Evolutionary conservation across 2,888 invertebrate species (phyloP).

Genomic region (Phyllotreta cruciferae): DNA sequence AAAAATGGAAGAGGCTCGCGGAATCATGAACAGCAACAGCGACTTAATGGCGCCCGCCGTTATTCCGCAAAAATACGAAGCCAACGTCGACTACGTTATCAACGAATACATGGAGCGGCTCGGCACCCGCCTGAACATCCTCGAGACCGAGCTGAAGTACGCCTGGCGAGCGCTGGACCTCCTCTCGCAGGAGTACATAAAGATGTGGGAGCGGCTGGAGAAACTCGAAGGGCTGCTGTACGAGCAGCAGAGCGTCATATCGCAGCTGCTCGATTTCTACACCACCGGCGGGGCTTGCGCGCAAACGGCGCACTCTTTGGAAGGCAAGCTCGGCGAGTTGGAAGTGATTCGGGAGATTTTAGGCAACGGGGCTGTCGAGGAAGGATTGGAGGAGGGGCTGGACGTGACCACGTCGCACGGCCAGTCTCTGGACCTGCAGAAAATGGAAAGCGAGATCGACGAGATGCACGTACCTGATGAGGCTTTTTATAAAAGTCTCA

Average conservation of each 20-base stretch:
- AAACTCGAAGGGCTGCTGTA: constrained; percentile 85
- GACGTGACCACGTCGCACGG: constrained; percentile 61
- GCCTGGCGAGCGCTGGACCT: constrained; percentile 92
- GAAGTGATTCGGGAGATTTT: constrained; percentile 72
- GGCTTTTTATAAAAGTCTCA: constrained; percentile 86
- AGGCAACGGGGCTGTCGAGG: constrained; percentile 71
- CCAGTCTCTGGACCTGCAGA: constrained; percentile 54
- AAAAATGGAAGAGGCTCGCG: constrained; percentile 45
- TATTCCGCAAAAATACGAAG: constrained; percentile 54
- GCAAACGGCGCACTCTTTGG: constrained; percentile 54
- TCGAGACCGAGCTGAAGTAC: constrained; percentile 90
- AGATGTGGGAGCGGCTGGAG: constrained; percentile 92
- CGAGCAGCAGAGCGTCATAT: constrained; percentile 90
- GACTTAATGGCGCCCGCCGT: constrained; percentile 55
- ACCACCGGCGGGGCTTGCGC: constrained; percentile 66
- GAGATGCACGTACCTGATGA: constrained; percentile 76
- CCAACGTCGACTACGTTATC: constrained; percentile 76
- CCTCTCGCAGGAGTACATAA: constrained; percentile 89
- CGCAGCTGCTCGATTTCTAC: constrained; percentile 84
- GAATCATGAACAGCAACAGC: constrained; percentile 47
- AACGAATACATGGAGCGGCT: constrained; percentile 92
- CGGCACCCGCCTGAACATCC: constrained; percentile 82
- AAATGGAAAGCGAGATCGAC: constrained; percentile 59
- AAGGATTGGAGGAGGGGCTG: constrained; percentile 72
- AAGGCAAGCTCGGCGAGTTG: constrained; percentile 59